Base-by-base conservation (phyloP, 30 jellyfish, hydroid and myxozoan species). In the Mastigias papua region DNA sequence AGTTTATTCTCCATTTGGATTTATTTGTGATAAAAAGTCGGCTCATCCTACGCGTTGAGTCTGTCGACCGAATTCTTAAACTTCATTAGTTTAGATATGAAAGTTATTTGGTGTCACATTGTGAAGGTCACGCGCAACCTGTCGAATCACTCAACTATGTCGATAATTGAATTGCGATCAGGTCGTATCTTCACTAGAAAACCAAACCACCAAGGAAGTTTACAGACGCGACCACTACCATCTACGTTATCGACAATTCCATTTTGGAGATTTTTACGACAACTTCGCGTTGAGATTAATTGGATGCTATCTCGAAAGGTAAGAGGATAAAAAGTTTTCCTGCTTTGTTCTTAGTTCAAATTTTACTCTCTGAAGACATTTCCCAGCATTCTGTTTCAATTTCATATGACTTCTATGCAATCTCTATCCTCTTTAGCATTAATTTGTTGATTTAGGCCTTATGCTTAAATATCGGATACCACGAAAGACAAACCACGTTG, bases 121-220 rank as follows among this genome's bases (percentile, higher is more conserved):
- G 3, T n/a, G 51, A 48, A 67, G 93, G 93, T 83, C 93, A 83
- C 80, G 86, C 93, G 73, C 62, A 32, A 83, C 93, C 93, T 48
- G 93, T 64, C 46, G 75, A 20, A 72, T 58, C 70, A 60, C 64
- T 64, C 93, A 72, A 50, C 73, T 84, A 26, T 83, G 93, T 42
- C 70, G 86, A 66, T 27, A 72, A 1, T 7, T 83, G 86, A 83
- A 83, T 83, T 29, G 72, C 48, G 93, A 83, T 83, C 93, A 83
- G 61, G 62, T 72, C 87, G 73, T 29, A 23, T 48, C 34, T 84
- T 27, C 28, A 71, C 48, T 66, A 34, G 16, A 62, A 37, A 35
- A 79, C 49, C 73, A 42, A 10, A 30, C 90, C 90, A 80, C 82
- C 90, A n/a, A 80, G 81, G 82, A 63, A 65, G 90, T 80, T 80